A percentile compares a stretch with the other conserved stretches of the same genome.
Evolutionary conservation across 2,113 vertebrate species (phyloP).

Genomic region (Podarcis raffonei): DNA sequence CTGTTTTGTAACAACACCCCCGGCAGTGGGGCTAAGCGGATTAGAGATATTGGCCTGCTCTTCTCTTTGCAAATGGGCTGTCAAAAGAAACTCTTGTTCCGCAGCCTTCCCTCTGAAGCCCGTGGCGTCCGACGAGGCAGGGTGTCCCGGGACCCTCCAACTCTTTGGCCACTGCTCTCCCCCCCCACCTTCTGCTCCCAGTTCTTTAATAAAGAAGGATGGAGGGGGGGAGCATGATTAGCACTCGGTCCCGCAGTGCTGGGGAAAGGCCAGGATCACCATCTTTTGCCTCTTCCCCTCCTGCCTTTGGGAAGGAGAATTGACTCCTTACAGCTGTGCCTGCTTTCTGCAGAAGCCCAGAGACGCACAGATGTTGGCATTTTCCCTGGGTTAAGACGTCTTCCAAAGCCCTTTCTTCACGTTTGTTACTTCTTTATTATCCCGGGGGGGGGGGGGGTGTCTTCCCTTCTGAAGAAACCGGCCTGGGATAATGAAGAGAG

Average conservation of each 20-base stretch:
- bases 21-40: conserved; percentile 79
- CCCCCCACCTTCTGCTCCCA: conserved; percentile 42
- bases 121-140: conserved; percentile 55
- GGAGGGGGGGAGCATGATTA: conserved; percentile 68
- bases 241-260: conserved; percentile 78
- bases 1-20: conserved; percentile 79
- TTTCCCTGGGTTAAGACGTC: conserved; percentile 92
- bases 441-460: conserved; percentile 69
- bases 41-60: conserved; percentile 65
- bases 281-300: no score
- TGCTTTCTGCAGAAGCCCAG: conserved; percentile 75
- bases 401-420: conserved; percentile 91
- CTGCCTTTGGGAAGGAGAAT: conserved; percentile 58
- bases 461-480: conserved; percentile 73
- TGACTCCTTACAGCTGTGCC: conserved; percentile 1
- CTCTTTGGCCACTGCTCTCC: conserved; percentile 19
- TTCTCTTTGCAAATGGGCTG: conserved; percentile 66
- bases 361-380: conserved; percentile 91
- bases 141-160: background rate
- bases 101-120: conserved; percentile 77
- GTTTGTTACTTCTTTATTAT: conserved; percentile 91
- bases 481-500: conserved; percentile 85
- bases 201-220: conserved; percentile 76
- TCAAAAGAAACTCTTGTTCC: conserved; percentile 77
- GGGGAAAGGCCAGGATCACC: conserved; percentile 76